These are phyloP conservation scores for Acleris cristana DNA, from an alignment of 2,888 invertebrate species.

Conservation along the genomic window DNA sequence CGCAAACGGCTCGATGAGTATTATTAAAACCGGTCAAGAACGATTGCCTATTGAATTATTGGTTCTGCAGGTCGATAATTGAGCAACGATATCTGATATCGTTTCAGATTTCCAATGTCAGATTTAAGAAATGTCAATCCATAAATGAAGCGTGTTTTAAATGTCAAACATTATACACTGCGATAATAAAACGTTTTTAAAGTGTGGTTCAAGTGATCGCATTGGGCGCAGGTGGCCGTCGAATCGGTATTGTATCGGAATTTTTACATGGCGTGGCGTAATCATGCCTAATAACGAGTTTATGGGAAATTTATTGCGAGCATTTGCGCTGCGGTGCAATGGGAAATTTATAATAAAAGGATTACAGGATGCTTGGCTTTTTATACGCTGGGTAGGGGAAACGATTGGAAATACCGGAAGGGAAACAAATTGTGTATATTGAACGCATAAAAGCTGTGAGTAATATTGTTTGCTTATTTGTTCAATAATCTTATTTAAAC, in stretches of 20 bases:
- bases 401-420: background rate
- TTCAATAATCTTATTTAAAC: no score
- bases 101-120: conserved; percentile 1
- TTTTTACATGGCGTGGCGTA: conserved; percentile 22
- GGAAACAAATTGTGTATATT: no score
- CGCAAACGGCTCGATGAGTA: conserved; percentile 43
- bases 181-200: conserved; percentile 16
- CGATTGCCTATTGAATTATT: conserved; percentile 14
- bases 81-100: conserved; percentile 7
- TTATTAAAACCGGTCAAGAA: conserved; percentile 51
- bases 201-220: conserved; percentile 17
- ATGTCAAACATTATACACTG: conserved; percentile 4
- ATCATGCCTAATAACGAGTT: conserved; percentile 36
- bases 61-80: conserved; percentile 15
- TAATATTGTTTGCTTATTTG: no score
- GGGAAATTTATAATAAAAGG: conserved; percentile 25
- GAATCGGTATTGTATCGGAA: conserved; percentile 30
- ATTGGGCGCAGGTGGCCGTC: conserved; percentile 20
- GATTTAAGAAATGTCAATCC: conserved; percentile 3
- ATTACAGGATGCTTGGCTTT: conserved; percentile 1
- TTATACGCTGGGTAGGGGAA: background rate
- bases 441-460: no score
- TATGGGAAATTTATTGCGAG: conserved; percentile 36
- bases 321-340: conserved; percentile 21
- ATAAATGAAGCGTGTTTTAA: conserved; percentile 3